Evolutionary conservation across 92 coral and sea anemone genomes (phyloP), one percentile per base, ranked within the genome.

Genomic region (Meandrina meandrites): DNA sequence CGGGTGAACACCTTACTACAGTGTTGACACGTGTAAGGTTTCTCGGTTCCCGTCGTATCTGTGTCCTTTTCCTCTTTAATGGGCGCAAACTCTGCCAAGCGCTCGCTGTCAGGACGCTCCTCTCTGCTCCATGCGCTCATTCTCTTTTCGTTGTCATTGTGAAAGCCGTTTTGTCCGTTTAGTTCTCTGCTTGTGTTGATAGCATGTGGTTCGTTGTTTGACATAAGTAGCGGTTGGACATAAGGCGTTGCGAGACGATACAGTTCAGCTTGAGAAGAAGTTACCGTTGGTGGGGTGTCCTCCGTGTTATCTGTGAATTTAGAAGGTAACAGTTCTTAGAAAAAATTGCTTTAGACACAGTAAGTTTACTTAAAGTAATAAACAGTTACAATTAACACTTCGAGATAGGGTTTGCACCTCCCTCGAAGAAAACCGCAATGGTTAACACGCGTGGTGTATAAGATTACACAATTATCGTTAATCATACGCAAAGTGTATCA

Each of bases 1-100:
- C 99, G 96, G 15, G 99, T 97, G 84, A 97, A 97, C 28, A 97
- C 99, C 62, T 97, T 97, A 64, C 95, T 97, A 77, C 99, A 97
- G 83, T 97, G 99, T 51, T 94, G 98, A 57, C 99, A 97, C 6
- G 96, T 97, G 94, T 93, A 97, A 5, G 98, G 98, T 47, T 93
- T 93, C 14, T 94, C 98, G 53, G 91, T 90, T 75, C 89, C 96
- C 28, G 76, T 84, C 57, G 84, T 75, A 42, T 95, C 99, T 12
- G 90, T 60, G 42, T 93, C 95, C 83, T 96, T 94, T 27, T 96
- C 98, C 27, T 92, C 98, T 56, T 94, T 93, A 24, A 87, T 89
- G 13, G 90, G 88, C 78, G 91, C 86, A 68, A 90, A 85, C 57
- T 94, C 94, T 60, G 94, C 79, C 80, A 89, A 83, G 77, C 84